phyloP scores from a whole-genome alignment of 2,888 invertebrate genomes.

The Diaphora mendica region DNA sequence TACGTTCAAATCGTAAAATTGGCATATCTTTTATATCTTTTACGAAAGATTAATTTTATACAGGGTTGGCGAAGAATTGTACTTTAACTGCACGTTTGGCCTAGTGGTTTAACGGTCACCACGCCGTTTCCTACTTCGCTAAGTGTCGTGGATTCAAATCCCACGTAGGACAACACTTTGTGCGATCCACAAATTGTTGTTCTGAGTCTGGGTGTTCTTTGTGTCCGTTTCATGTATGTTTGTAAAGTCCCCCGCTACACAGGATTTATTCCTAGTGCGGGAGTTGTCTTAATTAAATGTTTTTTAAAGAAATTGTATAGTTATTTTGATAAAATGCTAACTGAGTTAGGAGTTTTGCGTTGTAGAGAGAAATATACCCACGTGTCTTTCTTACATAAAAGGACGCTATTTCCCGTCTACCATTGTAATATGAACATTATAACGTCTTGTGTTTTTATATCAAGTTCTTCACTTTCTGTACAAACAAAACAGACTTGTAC shows the following conservation, averaged over 20 bases:
- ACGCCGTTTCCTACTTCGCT: too few relatives aligned
- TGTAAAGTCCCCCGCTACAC: too few relatives aligned
- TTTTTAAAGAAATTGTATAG: not conserved
- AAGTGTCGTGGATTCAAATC: too few relatives aligned
- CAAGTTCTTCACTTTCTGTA: not conserved
- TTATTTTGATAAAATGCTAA: slow-evolving; percentile 1
- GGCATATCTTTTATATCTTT: slow-evolving; percentile 52
- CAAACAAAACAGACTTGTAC: not conserved
- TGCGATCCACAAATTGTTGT: too few relatives aligned
- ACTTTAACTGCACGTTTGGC: too few relatives aligned
- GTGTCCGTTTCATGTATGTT: too few relatives aligned
- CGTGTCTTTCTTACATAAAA: not conserved
- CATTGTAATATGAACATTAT: not conserved
- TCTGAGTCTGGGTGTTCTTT: too few relatives aligned
- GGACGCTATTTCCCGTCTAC: not conserved
- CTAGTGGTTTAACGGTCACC: too few relatives aligned
- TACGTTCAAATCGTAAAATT: slow-evolving; percentile 51
- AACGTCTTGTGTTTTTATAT: not conserved
- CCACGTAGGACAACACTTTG: too few relatives aligned
- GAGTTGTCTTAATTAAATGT: too few relatives aligned
- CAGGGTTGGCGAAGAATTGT: slow-evolving; percentile 18
- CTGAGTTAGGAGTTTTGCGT: not conserved
- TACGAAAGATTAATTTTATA: slow-evolving; percentile 47
- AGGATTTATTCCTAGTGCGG: too few relatives aligned
- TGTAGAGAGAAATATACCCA: not conserved